Evolutionary conservation across 2,797 vertebrate genomes (phyloP).

Genomic region (Rhabdomys pumilio): DNA sequence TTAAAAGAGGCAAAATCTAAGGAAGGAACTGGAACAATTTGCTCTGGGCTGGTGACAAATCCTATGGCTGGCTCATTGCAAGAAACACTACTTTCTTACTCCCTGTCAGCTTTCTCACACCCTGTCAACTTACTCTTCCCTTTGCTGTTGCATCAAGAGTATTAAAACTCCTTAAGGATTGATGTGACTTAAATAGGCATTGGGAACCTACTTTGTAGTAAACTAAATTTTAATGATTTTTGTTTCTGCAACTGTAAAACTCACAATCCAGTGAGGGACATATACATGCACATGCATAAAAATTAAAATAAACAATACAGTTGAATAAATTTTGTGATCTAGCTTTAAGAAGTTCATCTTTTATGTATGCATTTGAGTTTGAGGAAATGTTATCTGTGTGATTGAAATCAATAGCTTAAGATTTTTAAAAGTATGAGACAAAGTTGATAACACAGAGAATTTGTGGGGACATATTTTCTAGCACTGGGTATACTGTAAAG

Average conservation of each 20-base stretch:
- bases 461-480: background rate
- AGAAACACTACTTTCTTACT: slow-evolving; percentile 42
- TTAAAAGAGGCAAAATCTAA: slow-evolving; percentile 80
- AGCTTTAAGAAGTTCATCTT: background rate
- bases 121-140: slow-evolving; percentile 56
- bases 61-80: slow-evolving; percentile 61
- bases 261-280: background rate
- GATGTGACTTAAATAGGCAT: background rate
- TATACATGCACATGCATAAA: background rate
- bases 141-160: slow-evolving; percentile 63
- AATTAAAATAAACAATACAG: slow-evolving; percentile 5
- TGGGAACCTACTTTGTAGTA: slow-evolving; percentile 18
- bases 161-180: slow-evolving; percentile 4
- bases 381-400: background rate
- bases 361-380: background rate
- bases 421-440: background rate
- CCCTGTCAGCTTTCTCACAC: slow-evolving; percentile 55
- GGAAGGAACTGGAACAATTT: slow-evolving; percentile 76
- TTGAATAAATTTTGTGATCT: background rate
- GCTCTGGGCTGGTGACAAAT: slow-evolving; percentile 76
- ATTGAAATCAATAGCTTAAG: background rate
- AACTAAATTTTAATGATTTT: background rate
- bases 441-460: background rate
- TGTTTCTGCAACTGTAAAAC: background rate
- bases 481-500: background rate